phyloP scores from a whole-genome alignment of 23 tunicate species.

The Oikopleura vanhoeffeni region DNA sequence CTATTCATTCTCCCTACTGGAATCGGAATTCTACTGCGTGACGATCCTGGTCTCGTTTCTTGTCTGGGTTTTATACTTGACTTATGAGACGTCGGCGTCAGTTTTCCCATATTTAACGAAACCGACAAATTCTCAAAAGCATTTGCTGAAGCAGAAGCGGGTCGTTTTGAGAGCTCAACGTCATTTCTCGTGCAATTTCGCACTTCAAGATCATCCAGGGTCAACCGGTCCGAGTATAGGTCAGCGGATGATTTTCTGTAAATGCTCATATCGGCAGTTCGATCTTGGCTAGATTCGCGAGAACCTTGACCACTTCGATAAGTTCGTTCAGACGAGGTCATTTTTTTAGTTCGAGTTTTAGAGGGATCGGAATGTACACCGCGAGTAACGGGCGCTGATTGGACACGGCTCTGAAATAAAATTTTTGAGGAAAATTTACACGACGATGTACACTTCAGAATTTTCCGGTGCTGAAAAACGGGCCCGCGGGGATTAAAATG shows the following conservation, averaged over 20 bases:
- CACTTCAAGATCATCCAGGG: not conserved
- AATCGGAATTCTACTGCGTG: not conserved
- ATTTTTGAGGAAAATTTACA: too few species aligned
- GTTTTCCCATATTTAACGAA: slow-evolving; percentile 21
- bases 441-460: too few species aligned
- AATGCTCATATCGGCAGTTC: not conserved
- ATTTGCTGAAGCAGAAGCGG: not conserved
- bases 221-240: not conserved
- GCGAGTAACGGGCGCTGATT: too few species aligned
- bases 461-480: too few species aligned
- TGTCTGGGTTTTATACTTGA: slow-evolving; percentile 43
- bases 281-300: not conserved
- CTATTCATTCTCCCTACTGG: not conserved
- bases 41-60: not conserved
- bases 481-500: too few species aligned
- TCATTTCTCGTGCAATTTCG: not conserved
- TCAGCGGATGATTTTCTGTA: too few species aligned
- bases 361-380: too few species aligned
- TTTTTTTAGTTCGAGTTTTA: too few species aligned
- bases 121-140: not conserved
- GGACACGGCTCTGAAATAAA: too few species aligned
- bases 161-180: not conserved
- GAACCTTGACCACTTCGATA: not conserved
- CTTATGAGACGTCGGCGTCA: too few species aligned
- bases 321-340: too few species aligned